phyloP scores from a whole-genome alignment of 2,113 vertebrate genomes.

The Pelodiscus sinensis region DNA sequence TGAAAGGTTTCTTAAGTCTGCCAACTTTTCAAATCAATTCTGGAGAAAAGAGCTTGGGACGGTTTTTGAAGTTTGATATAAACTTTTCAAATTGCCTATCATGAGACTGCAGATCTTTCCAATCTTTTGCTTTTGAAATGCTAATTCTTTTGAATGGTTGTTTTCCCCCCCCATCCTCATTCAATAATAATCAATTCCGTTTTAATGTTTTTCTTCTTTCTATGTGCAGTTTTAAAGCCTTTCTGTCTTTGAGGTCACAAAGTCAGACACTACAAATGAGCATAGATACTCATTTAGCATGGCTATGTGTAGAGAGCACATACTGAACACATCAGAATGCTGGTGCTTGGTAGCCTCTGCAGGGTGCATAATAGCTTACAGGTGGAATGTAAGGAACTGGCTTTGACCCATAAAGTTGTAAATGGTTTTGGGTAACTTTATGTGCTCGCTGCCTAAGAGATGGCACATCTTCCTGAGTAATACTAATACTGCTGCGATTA shows the following conservation, averaged over 20 bases:
- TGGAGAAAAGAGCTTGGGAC: slow-evolving; percentile 40
- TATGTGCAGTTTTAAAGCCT: accelerated
- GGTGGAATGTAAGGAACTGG: slow-evolving; percentile 37
- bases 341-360: background rate
- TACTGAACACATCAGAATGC: background rate
- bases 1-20: slow-evolving; percentile 72
- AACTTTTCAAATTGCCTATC: slow-evolving; percentile 62
- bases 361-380: background rate
- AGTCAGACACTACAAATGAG: background rate
- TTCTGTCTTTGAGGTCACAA: background rate
- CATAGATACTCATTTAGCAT: background rate
- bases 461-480: background rate
- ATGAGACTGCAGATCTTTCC: slow-evolving; percentile 49
- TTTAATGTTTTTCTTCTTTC: background rate
- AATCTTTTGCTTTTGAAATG: slow-evolving; percentile 37
- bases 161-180: background rate
- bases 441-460: background rate
- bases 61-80: slow-evolving; percentile 42
- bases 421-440: background rate
- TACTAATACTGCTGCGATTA: slow-evolving; percentile 6
- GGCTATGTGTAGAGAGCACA: accelerated
- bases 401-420: slow-evolving; percentile 12
- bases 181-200: background rate
- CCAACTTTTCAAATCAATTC: slow-evolving; percentile 68
- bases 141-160: background rate